Evolutionary conservation across 1,140 invertebrate genomes (phyloP), one percentile per base, ranked within the genome.

Genomic region (Delia radicum): DNA sequence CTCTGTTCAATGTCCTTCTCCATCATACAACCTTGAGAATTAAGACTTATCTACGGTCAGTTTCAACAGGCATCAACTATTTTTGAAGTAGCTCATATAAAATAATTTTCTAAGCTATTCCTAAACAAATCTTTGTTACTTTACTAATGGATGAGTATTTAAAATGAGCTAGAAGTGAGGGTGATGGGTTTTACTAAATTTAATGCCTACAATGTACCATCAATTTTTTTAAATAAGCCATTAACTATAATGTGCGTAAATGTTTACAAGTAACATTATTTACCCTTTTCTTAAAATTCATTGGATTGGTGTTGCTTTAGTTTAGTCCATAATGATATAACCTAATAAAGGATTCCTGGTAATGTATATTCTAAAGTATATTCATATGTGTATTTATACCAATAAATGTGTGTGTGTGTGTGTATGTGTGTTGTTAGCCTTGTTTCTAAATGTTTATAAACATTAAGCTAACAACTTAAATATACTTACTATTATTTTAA

Each of bases 231-330:
- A 69, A 69, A 33, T 69, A 69, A 69, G 65, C 65, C 65, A 69
- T 69, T 69, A 33, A 69, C 18, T 31, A 29, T 69, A 69, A 69
- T 69, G 29, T 69, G 29, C 29, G 65, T 69, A 69, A 69, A 69
- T 69, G 29, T 69, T 69, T 69, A 69, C 65, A 69, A 24, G n/a
- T 26, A 69, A 37, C 65, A 69, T 69, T 37, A 69, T 33, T 69
- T 69, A 69, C 31, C 65, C 65, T 69, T 33, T 21, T 27, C n/a
- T 55, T 15, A 18, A 42, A 42, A n/a, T n/a, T n/a, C 18, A 24
- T 55, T 24, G 5, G 18, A 55, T 55, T 21, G 18, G 18, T 55
- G 10, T 55, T 55, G 2, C 4, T n/a, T 8, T 21, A 55, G 48
- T 55, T 55, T 4, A 55, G 5, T 5, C n/a, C n/a, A 21, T 21